A percentile compares a stretch with the other conserved stretches of the same genome.
Evolutionary conservation across 2,797 vertebrate species (phyloP).

Genomic region (Enoplosus armatus): DNA sequence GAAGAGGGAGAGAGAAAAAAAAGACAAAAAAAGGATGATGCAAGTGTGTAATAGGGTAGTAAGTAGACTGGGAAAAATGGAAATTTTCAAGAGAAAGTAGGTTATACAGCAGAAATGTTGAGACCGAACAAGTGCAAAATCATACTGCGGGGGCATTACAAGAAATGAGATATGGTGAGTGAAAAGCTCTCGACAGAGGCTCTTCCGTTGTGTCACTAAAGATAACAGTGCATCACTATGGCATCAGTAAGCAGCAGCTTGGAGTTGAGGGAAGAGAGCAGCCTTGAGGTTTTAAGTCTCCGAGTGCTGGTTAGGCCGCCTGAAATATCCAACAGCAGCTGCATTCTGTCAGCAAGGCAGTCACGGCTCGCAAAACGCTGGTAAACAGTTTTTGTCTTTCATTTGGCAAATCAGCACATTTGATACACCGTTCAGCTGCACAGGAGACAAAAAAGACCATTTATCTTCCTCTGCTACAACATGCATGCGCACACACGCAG

Average conservation of each 20-base stretch:
- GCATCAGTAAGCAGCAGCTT: conserved; percentile 41
- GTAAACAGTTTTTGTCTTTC: conserved; percentile 77
- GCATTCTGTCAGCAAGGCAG: conserved; percentile 62
- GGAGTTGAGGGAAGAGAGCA: conserved; percentile 54
- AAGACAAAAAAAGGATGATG: conserved; percentile 16
- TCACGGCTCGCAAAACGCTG: conserved; percentile 59
- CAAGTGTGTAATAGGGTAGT: conserved; percentile 11
- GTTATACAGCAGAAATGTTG: conserved; percentile 35
- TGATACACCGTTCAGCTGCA: conserved; percentile 61
- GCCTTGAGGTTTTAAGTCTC: conserved; percentile 59
- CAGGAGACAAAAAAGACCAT: conserved; percentile 54
- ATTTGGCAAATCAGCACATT: conserved; percentile 79
- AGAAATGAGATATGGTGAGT: conserved; percentile 31
- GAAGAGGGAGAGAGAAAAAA: not conserved
- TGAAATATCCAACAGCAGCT: conserved; percentile 72
- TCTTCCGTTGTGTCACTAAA: conserved; percentile 31
- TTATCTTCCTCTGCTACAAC: conserved; percentile 63
- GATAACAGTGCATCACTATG: conserved; percentile 42
- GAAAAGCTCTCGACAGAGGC: conserved; percentile 35
- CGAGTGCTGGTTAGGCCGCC: conserved; percentile 57
- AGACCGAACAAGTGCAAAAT: conserved; percentile 33
- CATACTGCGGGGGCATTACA: conserved; percentile 14
- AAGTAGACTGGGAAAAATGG: conserved; percentile 11
- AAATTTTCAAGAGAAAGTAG: conserved; percentile 29
- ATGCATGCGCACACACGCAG: not conserved